Conservation (phyloP, 1,140 invertebrate genomes). For the Bombus impatiens region DNA sequence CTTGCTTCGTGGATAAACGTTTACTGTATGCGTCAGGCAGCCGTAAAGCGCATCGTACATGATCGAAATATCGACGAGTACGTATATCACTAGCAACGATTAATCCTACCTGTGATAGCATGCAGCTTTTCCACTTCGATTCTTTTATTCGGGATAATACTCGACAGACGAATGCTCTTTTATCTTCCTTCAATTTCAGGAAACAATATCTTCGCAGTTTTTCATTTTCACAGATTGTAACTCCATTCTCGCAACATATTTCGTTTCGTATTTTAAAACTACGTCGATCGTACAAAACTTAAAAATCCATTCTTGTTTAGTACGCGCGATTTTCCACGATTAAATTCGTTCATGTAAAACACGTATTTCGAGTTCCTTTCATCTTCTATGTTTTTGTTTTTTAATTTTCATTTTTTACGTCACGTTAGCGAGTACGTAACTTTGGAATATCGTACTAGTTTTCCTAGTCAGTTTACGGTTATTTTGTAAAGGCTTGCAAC, state of each 20-base stretch:
- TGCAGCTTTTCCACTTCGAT: not conserved
- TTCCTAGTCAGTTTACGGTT: not conserved
- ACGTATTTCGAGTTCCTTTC: not conserved
- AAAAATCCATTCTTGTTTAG: not conserved
- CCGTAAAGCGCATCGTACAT: not conserved
- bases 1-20: slow-evolving; percentile 19
- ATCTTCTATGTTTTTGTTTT: not conserved
- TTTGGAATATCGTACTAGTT: not conserved
- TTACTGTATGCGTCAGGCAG: not conserved
- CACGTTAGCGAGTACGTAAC: not conserved
- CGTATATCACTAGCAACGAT: not conserved
- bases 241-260: not conserved
- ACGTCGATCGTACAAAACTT: not conserved
- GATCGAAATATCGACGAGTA: slow-evolving; percentile 21
- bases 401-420: not conserved
- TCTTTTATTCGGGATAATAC: not conserved
- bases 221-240: not conserved
- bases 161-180: not conserved
- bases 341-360: not conserved
- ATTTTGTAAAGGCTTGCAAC: not conserved
- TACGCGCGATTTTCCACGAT: not conserved
- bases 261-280: too few relatives aligned
- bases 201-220: not conserved
- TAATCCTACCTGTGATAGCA: not conserved
- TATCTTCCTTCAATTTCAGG: not conserved